phyloP scores from a whole-genome alignment of 2,888 invertebrate genomes.

The Cactoblastis cactorum region DNA sequence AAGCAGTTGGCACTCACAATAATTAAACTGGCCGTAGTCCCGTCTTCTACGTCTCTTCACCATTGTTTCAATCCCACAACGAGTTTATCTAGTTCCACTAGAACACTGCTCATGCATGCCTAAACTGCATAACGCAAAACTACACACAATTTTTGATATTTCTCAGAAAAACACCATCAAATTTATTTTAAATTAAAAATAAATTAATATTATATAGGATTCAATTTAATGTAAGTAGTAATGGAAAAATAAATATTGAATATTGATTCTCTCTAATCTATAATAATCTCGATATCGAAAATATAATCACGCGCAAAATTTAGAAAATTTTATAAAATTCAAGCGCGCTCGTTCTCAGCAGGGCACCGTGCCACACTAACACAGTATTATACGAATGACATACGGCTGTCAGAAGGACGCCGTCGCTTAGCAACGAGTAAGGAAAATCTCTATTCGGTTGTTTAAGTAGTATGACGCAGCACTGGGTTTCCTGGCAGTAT shows the following conservation, averaged over 20 bases:
- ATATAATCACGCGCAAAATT: neutral
- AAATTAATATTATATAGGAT: no score
- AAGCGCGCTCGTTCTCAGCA: neutral
- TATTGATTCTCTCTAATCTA: neutral
- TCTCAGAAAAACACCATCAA: neutral
- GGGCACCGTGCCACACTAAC: neutral
- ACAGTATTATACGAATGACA: neutral
- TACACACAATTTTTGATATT: neutral
- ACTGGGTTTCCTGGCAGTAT: neutral
- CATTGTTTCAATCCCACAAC: neutral
- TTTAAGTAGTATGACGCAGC: neutral
- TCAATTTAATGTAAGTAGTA: no score
- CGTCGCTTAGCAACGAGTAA: conserved; percentile 5
- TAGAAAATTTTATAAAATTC: neutral
- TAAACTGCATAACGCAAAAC: neutral
- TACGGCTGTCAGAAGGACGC: neutral
- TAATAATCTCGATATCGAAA: neutral
- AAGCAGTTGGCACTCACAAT: neutral
- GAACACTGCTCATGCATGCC: neutral
- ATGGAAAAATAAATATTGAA: no score
- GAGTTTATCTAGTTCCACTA: neutral
- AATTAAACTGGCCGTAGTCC: neutral
- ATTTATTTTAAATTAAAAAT: no score
- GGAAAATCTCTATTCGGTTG: neutral
- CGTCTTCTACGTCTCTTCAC: neutral